Base-by-base conservation (phyloP, 1,140 invertebrate genomes). In the Arctopsyche grandis region DNA sequence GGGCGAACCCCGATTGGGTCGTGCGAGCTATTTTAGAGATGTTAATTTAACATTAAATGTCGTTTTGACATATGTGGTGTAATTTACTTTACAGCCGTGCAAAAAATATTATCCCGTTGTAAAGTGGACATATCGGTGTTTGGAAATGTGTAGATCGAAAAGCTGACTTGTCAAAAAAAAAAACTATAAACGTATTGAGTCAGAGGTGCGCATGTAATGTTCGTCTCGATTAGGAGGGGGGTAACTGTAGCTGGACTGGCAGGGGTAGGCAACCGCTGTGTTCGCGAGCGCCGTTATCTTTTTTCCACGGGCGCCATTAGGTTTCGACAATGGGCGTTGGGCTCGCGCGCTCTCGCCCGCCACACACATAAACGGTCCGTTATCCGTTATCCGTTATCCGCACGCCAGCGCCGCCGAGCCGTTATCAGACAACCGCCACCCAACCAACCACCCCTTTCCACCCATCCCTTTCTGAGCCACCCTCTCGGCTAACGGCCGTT, bases 321-420 rank as follows among this genome's bases (percentile, higher is more conserved):
- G 78, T 82, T 75, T 75, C 75, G 78, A 82, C 81, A 82, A 82
- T 82, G 81, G 81, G 24, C 58, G 58, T 69, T 52, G 58, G 73
- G 75, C 76, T n/a, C n/a, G 56, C 69, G 75, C 76, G 26, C 76
- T 69, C 75, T 70, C 66, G 43, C 63, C 16, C 69, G 16, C 52
- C 70, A 69, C 75, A 82, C 75, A 82, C 78, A 80, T 82, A 82
- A 81, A 81, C 80, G 80, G 80, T 70, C 76, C 76, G 76, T 77
- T 77, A 77, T 76, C 80, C 81, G 81, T 82, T 82, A 82, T 82
- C 81, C 81, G 81, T 80, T 82, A 82, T 82, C 81, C 81, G 19
- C 73, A 29, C 77, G 60, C 73, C 77, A 79, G 73, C 77, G 69
- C 52, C 77, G 78, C 69, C 73, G 46, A 12, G 80, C 75, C 77